Evolutionary conservation across 2,888 invertebrate genomes (phyloP).

Genomic region (Sylvicola fuscatus): DNA sequence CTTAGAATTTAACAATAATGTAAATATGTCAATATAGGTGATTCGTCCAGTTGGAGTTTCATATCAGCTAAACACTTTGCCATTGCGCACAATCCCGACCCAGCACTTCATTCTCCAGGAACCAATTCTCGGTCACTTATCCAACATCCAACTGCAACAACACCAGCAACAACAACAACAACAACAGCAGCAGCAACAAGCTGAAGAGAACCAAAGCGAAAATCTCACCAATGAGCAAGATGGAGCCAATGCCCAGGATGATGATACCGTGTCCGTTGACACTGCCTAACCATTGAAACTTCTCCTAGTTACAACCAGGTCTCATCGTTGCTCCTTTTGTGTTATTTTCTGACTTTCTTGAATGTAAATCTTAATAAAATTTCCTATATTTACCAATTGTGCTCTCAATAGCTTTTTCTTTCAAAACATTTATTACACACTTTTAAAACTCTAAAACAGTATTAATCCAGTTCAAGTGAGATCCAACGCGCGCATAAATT

Average conservation of each 20-base stretch:
- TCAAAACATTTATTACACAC: background rate
- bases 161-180: conserved; percentile 5
- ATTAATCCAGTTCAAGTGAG: conserved; percentile 9
- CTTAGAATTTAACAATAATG: background rate
- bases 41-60: background rate
- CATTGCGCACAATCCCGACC: conserved; percentile 2
- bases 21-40: background rate
- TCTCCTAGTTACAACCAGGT: too few species aligned
- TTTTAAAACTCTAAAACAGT: conserved; percentile 1
- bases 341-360: too few species aligned
- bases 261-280: background rate
- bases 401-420: too few species aligned
- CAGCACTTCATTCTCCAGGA: conserved; percentile 2
- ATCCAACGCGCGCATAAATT: conserved; percentile 9
- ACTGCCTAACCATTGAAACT: background rate
- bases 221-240: too few species aligned
- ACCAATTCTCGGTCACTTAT: background rate
- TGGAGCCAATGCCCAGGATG: too few species aligned
- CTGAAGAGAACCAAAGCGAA: too few species aligned
- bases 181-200: conserved; percentile 4
- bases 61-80: conserved; percentile 3
- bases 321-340: too few species aligned
- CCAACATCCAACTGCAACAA: conserved; percentile 4
- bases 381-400: too few species aligned
- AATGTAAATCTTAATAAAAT: too few species aligned